phyloP scores from a whole-genome alignment of 2,888 invertebrate species.

The Gonocerus acuteangulatus region DNA sequence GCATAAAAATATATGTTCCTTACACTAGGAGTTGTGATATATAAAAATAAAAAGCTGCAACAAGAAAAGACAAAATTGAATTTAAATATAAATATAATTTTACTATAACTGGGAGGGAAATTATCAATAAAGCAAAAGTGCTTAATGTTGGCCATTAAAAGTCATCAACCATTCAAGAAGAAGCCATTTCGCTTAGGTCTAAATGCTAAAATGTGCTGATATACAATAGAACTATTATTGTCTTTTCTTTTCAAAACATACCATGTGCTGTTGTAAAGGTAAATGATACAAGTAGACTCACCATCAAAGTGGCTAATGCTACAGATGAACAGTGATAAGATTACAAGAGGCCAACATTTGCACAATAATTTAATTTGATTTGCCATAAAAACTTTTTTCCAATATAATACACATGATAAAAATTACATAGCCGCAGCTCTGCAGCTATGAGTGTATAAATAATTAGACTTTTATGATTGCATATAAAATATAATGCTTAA shows the following conservation, averaged over 20 bases:
- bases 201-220: conserved; percentile 25
- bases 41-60: conserved; percentile 31
- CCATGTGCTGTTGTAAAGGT: conserved; percentile 25
- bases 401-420: conserved; percentile 18
- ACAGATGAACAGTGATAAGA: conserved; percentile 19
- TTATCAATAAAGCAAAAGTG: conserved; percentile 7
- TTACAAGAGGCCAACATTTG: conserved; percentile 11
- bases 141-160: conserved; percentile 15
- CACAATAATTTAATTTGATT: conserved; percentile 9
- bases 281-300: conserved; percentile 17
- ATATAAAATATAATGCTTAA: conserved; percentile 13
- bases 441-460: not conserved
- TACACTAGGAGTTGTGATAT: conserved; percentile 34
- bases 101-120: conserved; percentile 16
- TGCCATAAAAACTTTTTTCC: conserved; percentile 5
- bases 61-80: conserved; percentile 22
- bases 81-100: conserved; percentile 21
- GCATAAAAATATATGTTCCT: conserved; percentile 39
- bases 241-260: conserved; percentile 22
- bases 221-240: conserved; percentile 30
- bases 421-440: conserved; percentile 1
- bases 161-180: conserved; percentile 14
- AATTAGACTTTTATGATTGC: conserved; percentile 2
- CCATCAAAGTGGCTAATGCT: not conserved
- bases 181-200: conserved; percentile 10